Evolutionary conservation across 2,888 invertebrate genomes (phyloP), one percentile per base, ranked within the genome.

Genomic region (Cryptops parisi): DNA sequence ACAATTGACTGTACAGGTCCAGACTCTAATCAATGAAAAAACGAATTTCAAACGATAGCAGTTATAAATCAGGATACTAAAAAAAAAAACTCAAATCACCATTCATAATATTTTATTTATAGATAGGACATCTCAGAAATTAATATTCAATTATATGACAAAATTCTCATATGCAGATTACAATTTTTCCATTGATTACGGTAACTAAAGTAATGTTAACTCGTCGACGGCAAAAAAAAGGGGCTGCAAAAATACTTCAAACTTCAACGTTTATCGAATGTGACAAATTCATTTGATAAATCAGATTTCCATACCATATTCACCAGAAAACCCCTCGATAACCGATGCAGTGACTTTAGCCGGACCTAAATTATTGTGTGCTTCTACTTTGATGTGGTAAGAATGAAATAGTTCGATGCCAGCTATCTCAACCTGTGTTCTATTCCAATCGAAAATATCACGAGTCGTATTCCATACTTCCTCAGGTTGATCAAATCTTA

Each of bases 281-380:
- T 33, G n/a, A n/a, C n/a, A n/a, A n/a, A 33, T 6, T 33, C 6
- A 33, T 6, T 6, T 33, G 33, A 15, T 9, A 33, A 15, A 33
- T 9, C 3, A 21, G 12, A 23, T 4, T 2, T 25, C 62, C 70
- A 64, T 66, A 68, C 80, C 77, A 70, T 88, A 89, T 72, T 97
- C 96, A 44, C 97, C 97, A 0, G 96, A 96, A 71, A 80, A 89
- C 6, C 96, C 97, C 48, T 79, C 75, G 1, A 89, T 78, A 67
- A 86, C 84, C 25, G 79, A 75, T 0, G 91, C 83, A 0, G 82
- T 76, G 1, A 83, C 82, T 66, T 81, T 81, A 0, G 90, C 82
- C 63, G 84, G 82, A 33, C 98, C 98, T 54, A 77, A 77, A 61
- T 81, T 81, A 72, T 98, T 98, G 55, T 84, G 80, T 0, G 97